A percentile compares a stretch with the other conserved stretches of the same genome.
Conservation (phyloP, 2,888 invertebrate genomes). For the Oasisia sp. region DNA sequence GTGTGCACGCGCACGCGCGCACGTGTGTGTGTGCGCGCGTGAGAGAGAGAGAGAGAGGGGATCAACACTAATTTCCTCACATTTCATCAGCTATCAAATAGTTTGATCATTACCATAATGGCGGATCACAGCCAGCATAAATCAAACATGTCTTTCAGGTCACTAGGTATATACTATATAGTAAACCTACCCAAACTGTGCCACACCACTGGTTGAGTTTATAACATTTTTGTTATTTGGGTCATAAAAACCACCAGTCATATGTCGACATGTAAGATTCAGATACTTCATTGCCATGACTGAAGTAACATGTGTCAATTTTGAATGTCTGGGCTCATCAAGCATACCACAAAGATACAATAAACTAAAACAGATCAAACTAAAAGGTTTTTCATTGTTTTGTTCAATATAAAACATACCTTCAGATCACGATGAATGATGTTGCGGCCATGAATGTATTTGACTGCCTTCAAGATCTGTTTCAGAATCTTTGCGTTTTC, state of each 20-base stretch:
- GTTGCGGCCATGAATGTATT: constrained; percentile 81
- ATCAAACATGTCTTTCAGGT: not conserved
- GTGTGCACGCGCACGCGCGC: too few relatives aligned
- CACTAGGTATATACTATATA: not conserved
- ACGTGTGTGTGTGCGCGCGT: too few relatives aligned
- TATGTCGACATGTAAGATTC: too few relatives aligned
- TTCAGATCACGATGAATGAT: constrained; percentile 82
- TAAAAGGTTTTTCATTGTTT: not conserved
- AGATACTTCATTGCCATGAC: too few relatives aligned
- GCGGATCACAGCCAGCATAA: not conserved
- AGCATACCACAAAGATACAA: too few relatives aligned
- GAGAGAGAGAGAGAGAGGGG: too few relatives aligned
- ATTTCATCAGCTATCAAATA: not conserved
- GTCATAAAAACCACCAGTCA: not conserved
- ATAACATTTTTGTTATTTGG: not conserved
- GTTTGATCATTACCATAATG: not conserved
- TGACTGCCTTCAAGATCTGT: constrained; percentile 78
- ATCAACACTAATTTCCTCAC: too few relatives aligned
- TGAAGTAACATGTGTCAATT: too few relatives aligned
- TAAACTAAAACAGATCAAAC: too few relatives aligned
- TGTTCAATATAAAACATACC: constrained; percentile 65
- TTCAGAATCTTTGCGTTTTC: constrained; percentile 70
- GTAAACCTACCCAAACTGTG: not conserved
- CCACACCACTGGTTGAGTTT: not conserved
- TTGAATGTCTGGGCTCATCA: too few relatives aligned